These are phyloP conservation scores for Sarcophaga variegata DNA, from an alignment of 2,888 invertebrate genomes.

Conservation along the genomic window DNA sequence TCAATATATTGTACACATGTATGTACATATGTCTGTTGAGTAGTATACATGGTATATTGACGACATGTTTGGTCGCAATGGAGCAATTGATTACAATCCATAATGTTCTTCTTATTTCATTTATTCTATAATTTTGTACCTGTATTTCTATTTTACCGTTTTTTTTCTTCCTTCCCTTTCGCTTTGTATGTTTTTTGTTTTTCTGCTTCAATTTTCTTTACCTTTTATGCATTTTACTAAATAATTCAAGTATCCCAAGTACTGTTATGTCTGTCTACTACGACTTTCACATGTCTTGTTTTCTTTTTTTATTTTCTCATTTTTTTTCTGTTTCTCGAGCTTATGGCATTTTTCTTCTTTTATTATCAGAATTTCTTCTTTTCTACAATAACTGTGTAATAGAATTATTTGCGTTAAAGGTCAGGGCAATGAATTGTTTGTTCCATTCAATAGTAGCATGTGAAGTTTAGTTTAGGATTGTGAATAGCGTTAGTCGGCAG, in stretches of 20 bases:
- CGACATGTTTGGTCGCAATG: constrained; percentile 70
- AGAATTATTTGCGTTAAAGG: constrained; percentile 33
- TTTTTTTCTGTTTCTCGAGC: background rate
- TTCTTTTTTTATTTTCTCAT: constrained; percentile 1
- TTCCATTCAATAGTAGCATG: background rate
- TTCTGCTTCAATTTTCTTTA: constrained; percentile 52
- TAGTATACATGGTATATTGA: constrained; percentile 16
- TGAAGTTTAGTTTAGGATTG: background rate
- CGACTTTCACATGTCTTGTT: constrained; percentile 50
- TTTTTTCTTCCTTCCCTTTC: constrained; percentile 23
- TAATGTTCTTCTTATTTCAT: constrained; percentile 51
- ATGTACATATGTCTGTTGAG: too few species aligned
- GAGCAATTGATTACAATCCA: constrained; percentile 75
- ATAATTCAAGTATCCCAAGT: constrained; percentile 59
- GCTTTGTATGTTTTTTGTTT: background rate
- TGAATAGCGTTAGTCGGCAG: background rate
- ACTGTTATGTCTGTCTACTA: background rate
- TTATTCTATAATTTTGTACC: constrained; percentile 36
- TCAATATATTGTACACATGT: background rate
- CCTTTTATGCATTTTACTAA: constrained; percentile 51
- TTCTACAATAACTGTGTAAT: constrained; percentile 5
- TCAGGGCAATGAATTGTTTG: constrained; percentile 18
- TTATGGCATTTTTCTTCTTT: constrained; percentile 9
- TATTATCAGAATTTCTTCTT: background rate
- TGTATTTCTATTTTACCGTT: background rate